Percentiles rank a stretch among this genome's conserved stretches.
Conservation (phyloP, 2,797 vertebrate species). For the Petrocephalus sullivani region DNA sequence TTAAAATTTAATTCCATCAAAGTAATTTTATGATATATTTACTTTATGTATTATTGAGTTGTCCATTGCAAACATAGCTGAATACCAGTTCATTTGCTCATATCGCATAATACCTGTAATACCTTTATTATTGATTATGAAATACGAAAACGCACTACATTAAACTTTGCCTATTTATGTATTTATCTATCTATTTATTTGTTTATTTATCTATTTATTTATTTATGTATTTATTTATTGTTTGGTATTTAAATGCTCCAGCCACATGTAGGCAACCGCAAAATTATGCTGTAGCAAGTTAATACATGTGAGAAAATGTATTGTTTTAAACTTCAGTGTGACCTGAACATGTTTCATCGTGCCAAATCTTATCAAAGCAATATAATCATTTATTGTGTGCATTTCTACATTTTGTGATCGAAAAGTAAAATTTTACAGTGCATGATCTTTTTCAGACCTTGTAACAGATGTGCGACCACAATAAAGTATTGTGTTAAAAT, state of each 20-base stretch:
- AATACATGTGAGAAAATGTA: not conserved
- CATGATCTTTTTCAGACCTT: slow-evolving; percentile 43
- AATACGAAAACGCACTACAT: not conserved
- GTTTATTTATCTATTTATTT: not conserved
- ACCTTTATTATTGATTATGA: not conserved
- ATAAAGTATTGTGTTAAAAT: slow-evolving; percentile 59
- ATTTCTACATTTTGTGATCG: slow-evolving; percentile 49
- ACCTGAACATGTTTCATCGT: slow-evolving; percentile 51
- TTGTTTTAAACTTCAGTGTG: slow-evolving; percentile 16
- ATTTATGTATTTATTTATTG: not conserved
- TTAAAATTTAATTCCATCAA: not conserved
- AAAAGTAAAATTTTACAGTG: slow-evolving; percentile 50
- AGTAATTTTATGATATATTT: not conserved
- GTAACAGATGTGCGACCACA: slow-evolving; percentile 61
- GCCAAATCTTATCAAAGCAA: slow-evolving; percentile 69
- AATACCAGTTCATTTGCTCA: not conserved
- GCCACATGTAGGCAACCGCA: not conserved
- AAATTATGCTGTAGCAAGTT: not conserved
- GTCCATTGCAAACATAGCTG: slow-evolving; percentile 1
- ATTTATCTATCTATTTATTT: not conserved
- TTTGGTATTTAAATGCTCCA: not conserved
- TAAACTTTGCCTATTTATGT: not conserved
- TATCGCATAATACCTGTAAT: not conserved
- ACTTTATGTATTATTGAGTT: not conserved
- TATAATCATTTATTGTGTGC: slow-evolving; percentile 66